A percentile compares a stretch with the other conserved stretches of the same genome.
phyloP scores from a whole-genome alignment of 2,797 vertebrate species.

The Anolis apletophallus region DNA sequence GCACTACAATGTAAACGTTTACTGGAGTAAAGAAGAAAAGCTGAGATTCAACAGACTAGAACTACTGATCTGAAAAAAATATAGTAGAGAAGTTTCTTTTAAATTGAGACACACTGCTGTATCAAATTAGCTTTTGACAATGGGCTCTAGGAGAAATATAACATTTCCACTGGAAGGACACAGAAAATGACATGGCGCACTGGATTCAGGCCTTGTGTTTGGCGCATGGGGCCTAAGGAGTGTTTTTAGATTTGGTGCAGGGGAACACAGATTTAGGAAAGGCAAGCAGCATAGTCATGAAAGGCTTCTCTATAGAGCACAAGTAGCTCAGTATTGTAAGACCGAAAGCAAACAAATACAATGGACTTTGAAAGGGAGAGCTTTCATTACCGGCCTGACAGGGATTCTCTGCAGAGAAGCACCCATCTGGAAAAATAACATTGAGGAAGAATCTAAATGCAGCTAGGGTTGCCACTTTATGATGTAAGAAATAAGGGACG shows the following conservation, averaged over 20 bases:
- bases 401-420: constrained; percentile 28
- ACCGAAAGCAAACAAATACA: fast-evolving
- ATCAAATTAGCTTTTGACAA: neutral
- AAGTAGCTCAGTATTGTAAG: constrained; percentile 25
- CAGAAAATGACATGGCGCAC: no score
- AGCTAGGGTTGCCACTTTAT: no score
- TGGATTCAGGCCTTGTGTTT: no score
- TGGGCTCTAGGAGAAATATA: neutral
- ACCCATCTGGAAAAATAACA: constrained; percentile 36
- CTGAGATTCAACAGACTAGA: constrained; percentile 47
- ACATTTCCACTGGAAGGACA: neutral
- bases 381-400: constrained; percentile 6
- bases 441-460: neutral
- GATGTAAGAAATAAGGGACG: no score
- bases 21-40: constrained; percentile 21
- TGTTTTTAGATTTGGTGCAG: neutral
- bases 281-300: no score
- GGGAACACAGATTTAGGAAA: neutral
- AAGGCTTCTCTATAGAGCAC: neutral
- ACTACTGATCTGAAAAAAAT: neutral
- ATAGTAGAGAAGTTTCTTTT: neutral
- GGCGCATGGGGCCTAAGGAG: neutral
- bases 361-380: constrained; percentile 28
- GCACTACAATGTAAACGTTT: constrained; percentile 7
- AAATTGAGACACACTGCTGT: neutral